Percentiles rank a stretch among this genome's conserved stretches.
These are phyloP conservation scores for Caenorhabditis virilis DNA, from an alignment of 2,888 invertebrate species.

Conservation along the genomic window DNA sequence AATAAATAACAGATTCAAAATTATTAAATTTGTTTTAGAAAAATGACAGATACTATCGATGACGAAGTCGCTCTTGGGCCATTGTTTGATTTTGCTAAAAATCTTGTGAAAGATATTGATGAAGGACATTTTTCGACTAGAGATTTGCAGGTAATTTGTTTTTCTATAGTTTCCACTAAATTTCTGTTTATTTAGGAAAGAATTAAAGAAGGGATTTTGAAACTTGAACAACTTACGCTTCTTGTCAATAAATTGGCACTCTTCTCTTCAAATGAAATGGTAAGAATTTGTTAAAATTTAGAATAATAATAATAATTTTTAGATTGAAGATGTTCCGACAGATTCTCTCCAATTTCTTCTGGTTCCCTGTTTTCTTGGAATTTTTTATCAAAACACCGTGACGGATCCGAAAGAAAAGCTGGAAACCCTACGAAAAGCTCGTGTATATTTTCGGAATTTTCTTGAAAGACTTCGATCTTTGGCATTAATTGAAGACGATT, in stretches of 20 bases:
- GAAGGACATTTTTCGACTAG: slow-evolving; percentile 16
- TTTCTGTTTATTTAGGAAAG: slow-evolving; percentile 12
- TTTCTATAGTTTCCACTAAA: not conserved
- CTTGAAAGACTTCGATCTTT: slow-evolving; percentile 46
- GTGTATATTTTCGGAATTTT: slow-evolving; percentile 53
- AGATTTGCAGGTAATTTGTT: slow-evolving; percentile 13
- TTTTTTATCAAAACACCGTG: slow-evolving; percentile 42
- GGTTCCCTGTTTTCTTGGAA: slow-evolving; percentile 57
- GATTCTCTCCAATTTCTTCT: slow-evolving; percentile 56
- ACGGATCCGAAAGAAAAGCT: slow-evolving; percentile 28
- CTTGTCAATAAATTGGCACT: slow-evolving; percentile 42
- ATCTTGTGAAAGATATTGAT: slow-evolving; percentile 33
- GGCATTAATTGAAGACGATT: slow-evolving; percentile 40
- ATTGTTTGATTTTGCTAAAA: slow-evolving; percentile 19
- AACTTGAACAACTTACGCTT: slow-evolving; percentile 39
- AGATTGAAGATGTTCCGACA: slow-evolving; percentile 47
- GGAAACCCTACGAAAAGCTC: slow-evolving; percentile 42
- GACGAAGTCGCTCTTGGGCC: slow-evolving; percentile 16
- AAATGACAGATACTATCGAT: slow-evolving; percentile 25
- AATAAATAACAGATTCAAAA: not conserved
- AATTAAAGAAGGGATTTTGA: slow-evolving; percentile 18
- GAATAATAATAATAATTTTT: not conserved
- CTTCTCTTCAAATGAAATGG: slow-evolving; percentile 52
- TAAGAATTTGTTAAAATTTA: slow-evolving; percentile 3
- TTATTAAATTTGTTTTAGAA: slow-evolving; percentile 8